A percentile compares a stretch with the other conserved stretches of the same genome.
These are phyloP conservation scores for Polyploca ridens DNA, from an alignment of 2,888 invertebrate species.

Conservation along the genomic window DNA sequence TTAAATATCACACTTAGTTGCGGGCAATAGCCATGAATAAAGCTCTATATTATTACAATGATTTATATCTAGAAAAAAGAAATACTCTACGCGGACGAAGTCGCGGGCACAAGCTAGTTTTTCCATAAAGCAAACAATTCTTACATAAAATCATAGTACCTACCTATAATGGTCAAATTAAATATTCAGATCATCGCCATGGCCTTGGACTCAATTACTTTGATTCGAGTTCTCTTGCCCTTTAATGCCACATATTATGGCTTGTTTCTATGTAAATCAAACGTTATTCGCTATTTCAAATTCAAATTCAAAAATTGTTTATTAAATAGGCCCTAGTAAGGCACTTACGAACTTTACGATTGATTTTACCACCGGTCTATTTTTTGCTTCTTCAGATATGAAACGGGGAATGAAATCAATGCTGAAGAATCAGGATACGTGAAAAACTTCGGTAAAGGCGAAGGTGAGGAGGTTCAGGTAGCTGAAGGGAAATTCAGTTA, in stretches of 20 bases:
- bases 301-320: no score
- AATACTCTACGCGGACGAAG: no score
- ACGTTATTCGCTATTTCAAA: not conserved
- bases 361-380: no score
- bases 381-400: constrained; percentile 71
- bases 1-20: no score
- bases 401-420: constrained; percentile 87
- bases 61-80: no score
- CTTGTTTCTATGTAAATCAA: not conserved
- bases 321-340: no score
- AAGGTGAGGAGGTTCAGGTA: constrained; percentile 79
- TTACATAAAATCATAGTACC: not conserved
- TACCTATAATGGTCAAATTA: not conserved
- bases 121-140: not conserved
- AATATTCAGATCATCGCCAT: not conserved
- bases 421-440: constrained; percentile 86
- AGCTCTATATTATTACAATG: no score
- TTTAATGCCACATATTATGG: not conserved
- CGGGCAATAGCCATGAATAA: no score
- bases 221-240: not conserved
- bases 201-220: not conserved
- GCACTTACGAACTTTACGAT: no score
- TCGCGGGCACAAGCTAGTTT: no score
- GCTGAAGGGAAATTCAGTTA: constrained; percentile 87
- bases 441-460: constrained; percentile 84